Evolutionary conservation across 2,113 vertebrate genomes (phyloP).

Genomic region (Oryzias javanicus): DNA sequence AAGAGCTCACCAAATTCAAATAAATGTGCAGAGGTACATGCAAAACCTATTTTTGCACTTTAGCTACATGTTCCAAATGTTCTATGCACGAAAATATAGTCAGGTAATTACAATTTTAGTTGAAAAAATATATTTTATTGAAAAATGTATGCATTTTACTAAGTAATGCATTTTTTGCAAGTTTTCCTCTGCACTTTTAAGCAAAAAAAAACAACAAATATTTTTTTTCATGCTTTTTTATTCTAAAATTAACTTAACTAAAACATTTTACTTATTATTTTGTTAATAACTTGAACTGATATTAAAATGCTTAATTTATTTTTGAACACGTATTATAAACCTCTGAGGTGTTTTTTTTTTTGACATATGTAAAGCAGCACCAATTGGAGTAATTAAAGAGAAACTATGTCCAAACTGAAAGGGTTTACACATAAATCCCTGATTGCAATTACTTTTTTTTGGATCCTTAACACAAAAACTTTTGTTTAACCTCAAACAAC

Average conservation of each 20-base stretch:
- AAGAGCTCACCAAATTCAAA: slow-evolving; percentile 16
- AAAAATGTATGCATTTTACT: too few relatives aligned
- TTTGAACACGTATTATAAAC: slow-evolving; percentile 69
- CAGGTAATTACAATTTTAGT: too few relatives aligned
- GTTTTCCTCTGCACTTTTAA: too few relatives aligned
- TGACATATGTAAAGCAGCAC: slow-evolving; percentile 37
- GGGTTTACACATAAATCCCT: slow-evolving; percentile 27
- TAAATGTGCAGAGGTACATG: slow-evolving; percentile 3
- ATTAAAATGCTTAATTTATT: slow-evolving; percentile 44
- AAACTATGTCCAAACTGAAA: slow-evolving; percentile 37
- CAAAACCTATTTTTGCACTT: too few relatives aligned
- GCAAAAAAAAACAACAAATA: too few relatives aligned
- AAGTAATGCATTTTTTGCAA: too few relatives aligned
- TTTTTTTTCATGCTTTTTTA: too few relatives aligned
- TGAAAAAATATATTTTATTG: too few relatives aligned
- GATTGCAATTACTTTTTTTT: not conserved
- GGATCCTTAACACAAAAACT: not conserved
- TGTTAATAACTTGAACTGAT: slow-evolving; percentile 10
- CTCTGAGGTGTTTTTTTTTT: slow-evolving; percentile 40
- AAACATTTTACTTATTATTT: too few relatives aligned
- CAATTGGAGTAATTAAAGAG: slow-evolving; percentile 38
- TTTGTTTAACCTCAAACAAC: not conserved
- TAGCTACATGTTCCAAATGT: too few relatives aligned
- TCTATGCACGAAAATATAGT: too few relatives aligned
- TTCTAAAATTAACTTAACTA: too few relatives aligned